Evolutionary conservation across 2,888 invertebrate genomes (phyloP), one percentile per base, ranked within the genome.

Genomic region (Drosophila longiperda): DNA sequence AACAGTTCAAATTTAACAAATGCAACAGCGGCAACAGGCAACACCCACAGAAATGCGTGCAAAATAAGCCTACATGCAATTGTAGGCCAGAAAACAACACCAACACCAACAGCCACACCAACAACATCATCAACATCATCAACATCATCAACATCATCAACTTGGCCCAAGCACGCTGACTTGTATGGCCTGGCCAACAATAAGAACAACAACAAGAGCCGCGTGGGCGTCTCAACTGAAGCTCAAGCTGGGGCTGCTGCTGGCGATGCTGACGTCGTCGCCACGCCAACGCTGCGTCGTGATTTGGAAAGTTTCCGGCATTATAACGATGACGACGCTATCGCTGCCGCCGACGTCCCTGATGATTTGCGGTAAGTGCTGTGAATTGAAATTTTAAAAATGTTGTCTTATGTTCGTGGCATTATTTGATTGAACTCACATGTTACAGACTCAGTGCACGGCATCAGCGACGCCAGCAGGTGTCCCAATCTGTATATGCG

Each of bases 241-340:
- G 69, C 77, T 76, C 38, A 65, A 72, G 54, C 67, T 62, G 68
- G 62, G 66, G 34, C 34, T 29, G 40, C 29, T 32, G 34, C 32
- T 54, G 80, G 52, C 71, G 80, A 76, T 81, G 90, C 70, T 69
- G 77, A 67, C 64, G 78, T 63, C 48, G 82, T 59, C 66, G 69
- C 61, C 52, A 80, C 83, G 79, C 81, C 91, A 83, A 90, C 91
- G 89, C 89, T 88, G 79, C 89, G 83, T 82, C 91, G 88, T 82
- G 91, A 91, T 91, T 91, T 92, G 91, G 91, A 91, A 91, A 91
- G 91, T 91, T 91, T 91, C 91, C 92, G 91, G 91, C 91, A 90
- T 90, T 82, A 90, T 83, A 83, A 82, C 83, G 80, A 77, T 77
- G 82, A 87, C 79, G 78, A 62, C 65, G 74, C 58, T 63, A 57